These are phyloP conservation scores for Oreonectes daqikongensis DNA, from an alignment of 2,797 vertebrate genomes.

Conservation along the genomic window DNA sequence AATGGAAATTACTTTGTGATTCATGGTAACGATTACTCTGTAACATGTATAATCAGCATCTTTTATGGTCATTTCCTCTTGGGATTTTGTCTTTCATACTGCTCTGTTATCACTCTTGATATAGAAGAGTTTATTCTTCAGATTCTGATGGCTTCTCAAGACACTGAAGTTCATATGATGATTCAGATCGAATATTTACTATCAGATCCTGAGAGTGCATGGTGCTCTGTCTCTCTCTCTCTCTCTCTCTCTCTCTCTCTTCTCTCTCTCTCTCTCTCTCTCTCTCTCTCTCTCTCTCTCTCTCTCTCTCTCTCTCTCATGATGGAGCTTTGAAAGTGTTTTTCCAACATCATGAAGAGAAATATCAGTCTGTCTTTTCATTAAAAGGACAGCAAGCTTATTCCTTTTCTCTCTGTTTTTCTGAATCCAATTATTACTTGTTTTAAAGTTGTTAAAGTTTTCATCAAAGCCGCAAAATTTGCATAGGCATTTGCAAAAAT, in stretches of 20 bases:
- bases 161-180: neutral
- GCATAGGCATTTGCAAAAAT: neutral
- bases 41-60: neutral
- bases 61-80: neutral
- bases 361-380: constrained; percentile 25
- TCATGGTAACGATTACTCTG: neutral
- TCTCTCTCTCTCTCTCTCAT: neutral
- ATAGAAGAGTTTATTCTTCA: constrained; percentile 4
- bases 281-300: neutral
- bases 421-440: constrained; percentile 41
- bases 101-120: neutral
- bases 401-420: constrained; percentile 24
- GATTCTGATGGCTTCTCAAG: neutral
- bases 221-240: neutral
- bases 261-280: neutral
- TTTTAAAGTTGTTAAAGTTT: constrained; percentile 8
- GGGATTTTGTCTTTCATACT: neutral
- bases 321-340: constrained; percentile 36
- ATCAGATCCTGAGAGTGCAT: neutral
- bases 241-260: neutral
- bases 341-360: constrained; percentile 34
- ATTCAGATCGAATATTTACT: constrained; percentile 12
- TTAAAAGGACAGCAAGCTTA: constrained; percentile 43
- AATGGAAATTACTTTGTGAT: neutral
- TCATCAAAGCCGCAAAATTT: constrained; percentile 20